Evolutionary conservation across 2,113 vertebrate genomes (phyloP).

Genomic region (Mesitornis unicolor): DNA sequence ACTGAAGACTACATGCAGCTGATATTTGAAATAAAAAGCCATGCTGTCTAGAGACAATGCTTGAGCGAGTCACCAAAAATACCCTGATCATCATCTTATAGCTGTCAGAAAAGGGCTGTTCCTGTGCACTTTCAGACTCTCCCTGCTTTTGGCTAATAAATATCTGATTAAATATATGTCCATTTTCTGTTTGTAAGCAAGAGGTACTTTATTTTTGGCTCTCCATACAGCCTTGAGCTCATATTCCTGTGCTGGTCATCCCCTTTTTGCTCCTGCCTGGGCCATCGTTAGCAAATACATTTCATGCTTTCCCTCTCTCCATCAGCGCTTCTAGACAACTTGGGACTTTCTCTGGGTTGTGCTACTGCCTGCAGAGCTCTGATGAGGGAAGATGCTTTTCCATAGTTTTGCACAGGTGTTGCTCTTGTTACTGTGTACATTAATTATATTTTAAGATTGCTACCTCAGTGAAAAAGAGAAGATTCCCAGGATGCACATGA

Average conservation of each 20-base stretch:
- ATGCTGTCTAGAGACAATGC: not conserved
- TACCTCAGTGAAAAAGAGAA: not conserved
- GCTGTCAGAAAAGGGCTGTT: not conserved
- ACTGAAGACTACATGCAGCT: not conserved
- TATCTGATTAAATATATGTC: not conserved
- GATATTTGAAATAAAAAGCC: not conserved
- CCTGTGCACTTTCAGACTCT: not conserved
- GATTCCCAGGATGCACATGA: accelerated
- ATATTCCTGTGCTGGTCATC: not conserved
- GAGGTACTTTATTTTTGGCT: not conserved
- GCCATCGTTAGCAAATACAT: accelerated
- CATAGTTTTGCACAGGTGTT: not conserved
- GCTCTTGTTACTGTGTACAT: not conserved
- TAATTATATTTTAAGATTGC: not conserved
- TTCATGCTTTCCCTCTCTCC: not conserved
- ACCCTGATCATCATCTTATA: accelerated
- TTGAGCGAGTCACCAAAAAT: not conserved
- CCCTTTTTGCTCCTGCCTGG: not conserved
- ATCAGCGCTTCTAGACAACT: not conserved
- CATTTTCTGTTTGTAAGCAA: not conserved
- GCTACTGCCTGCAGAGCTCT: not conserved
- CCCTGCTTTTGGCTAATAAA: not conserved
- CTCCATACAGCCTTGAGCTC: not conserved
- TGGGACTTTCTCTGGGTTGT: not conserved
- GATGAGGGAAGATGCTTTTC: not conserved